A percentile compares a stretch with the other conserved stretches of the same genome.
These are phyloP conservation scores for Rhea pennata DNA, from an alignment of 2,113 vertebrate genomes.

Conservation along the genomic window DNA sequence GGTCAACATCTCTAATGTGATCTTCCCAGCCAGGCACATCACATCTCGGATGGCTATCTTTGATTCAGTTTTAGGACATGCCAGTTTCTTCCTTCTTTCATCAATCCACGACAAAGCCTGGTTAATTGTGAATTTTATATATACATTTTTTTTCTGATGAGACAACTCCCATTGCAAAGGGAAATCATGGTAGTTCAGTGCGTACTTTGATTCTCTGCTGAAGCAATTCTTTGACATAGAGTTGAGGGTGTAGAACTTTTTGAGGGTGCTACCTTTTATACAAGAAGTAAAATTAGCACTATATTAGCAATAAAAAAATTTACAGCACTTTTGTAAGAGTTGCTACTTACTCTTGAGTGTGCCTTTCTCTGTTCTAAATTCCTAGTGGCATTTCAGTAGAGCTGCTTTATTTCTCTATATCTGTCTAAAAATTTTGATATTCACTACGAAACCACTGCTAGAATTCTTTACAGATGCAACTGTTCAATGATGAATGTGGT, in stretches of 20 bases:
- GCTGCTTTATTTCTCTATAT: neutral
- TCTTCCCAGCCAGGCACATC: neutral
- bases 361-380: neutral
- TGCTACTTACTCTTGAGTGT: neutral
- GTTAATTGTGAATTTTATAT: neutral
- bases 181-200: neutral
- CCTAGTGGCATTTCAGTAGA: neutral
- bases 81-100: constrained; percentile 3
- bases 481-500: neutral
- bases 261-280: neutral
- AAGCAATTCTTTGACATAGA: neutral
- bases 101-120: neutral
- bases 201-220: neutral
- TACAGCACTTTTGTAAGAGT: neutral
- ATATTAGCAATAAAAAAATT: neutral
- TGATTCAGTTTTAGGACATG: neutral
- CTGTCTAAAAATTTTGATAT: neutral
- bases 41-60: neutral
- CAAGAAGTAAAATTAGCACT: neutral
- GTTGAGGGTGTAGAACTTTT: neutral
- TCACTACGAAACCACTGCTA: neutral
- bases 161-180: neutral
- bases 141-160: neutral
- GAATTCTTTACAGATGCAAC: constrained; percentile 14
- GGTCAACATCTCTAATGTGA: neutral